Evolutionary conservation across 2,888 invertebrate species (phyloP).

Genomic region (Parnassius orleans): DNA sequence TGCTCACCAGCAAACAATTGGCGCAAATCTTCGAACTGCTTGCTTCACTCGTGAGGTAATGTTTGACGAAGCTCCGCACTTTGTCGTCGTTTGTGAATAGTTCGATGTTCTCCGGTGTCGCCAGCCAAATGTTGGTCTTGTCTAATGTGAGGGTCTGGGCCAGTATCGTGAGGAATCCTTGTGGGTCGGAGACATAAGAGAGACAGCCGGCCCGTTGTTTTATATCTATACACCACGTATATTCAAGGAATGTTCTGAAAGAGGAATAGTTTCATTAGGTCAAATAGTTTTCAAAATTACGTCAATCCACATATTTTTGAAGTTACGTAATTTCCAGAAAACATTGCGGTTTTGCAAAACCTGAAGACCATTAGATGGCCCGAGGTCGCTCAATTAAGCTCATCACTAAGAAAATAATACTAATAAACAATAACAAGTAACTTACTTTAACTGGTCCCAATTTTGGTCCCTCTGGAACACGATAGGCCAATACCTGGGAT

Average conservation of each 20-base stretch:
- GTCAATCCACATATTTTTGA: too few species aligned
- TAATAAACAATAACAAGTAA: neutral
- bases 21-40: slow-evolving; percentile 31
- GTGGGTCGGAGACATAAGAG: slow-evolving; percentile 92
- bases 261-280: neutral
- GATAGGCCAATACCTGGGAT: slow-evolving; percentile 95
- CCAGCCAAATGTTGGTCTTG: slow-evolving; percentile 85
- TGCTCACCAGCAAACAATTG: slow-evolving; percentile 34
- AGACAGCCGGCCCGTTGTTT: slow-evolving; percentile 95
- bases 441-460: slow-evolving; percentile 89
- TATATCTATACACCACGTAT: slow-evolving; percentile 88
- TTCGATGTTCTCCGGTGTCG: slow-evolving; percentile 84
- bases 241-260: slow-evolving; percentile 82
- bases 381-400: too few species aligned
- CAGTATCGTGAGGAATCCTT: slow-evolving; percentile 88
- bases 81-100: slow-evolving; percentile 88
- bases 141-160: slow-evolving; percentile 91
- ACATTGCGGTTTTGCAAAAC: too few species aligned
- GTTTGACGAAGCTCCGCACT: slow-evolving; percentile 85
- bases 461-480: slow-evolving; percentile 90
- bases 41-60: slow-evolving; percentile 72
- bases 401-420: too few species aligned
- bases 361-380: too few species aligned
- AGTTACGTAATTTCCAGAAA: too few species aligned
- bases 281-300: too few species aligned